Evolutionary conservation across 2,797 vertebrate species (phyloP), one percentile per base, ranked within the genome.

Genomic region (Balearica regulorum): DNA sequence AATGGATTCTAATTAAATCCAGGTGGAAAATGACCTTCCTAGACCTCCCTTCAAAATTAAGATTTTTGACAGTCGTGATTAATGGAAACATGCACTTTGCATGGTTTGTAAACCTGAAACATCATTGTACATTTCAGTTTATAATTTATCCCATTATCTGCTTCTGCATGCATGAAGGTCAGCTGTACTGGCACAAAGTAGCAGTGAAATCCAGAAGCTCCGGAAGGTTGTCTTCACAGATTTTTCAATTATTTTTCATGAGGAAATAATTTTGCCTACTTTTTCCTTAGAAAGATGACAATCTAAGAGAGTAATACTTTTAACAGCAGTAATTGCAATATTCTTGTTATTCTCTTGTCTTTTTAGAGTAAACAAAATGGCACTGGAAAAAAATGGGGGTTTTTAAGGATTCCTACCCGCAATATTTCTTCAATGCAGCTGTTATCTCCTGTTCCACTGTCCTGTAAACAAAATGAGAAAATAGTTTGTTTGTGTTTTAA

Each of bases 391-490:
- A 49, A 61, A 37, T 1, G 1, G 43, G 43, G 2, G 41, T 78
- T 68, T 94, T 86, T 82, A 95, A 91, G 91, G 69, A 91, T 84
- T 94, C 98, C 97, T 98, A 98, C 98, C 98, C 97, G 97, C 77
- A 98, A 85, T 96, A 98, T 98, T 97, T 98, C 98, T 98, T 98
- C 98, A 91, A 98, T 97, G 97, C 98, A 98, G 97, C 97, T 98
- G 97, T 98, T 98, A 95, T 98, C 98, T 96, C 96, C 97, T 90
- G 97, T 76, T 96, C 97, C 97, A 93, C 66, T 97, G 79, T 98
- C 98, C 98, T 98, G 97, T 93, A 98, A 98, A 93, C 80, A 97
- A 97, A 98, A 93, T n/a, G 60, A 91, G 68, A 96, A 96, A 91
- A 95, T 15, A 60, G 84, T 91, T 89, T 92, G 87, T 71, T 95